phyloP scores from a whole-genome alignment of 2,113 vertebrate genomes.

The Zosterops lateralis region DNA sequence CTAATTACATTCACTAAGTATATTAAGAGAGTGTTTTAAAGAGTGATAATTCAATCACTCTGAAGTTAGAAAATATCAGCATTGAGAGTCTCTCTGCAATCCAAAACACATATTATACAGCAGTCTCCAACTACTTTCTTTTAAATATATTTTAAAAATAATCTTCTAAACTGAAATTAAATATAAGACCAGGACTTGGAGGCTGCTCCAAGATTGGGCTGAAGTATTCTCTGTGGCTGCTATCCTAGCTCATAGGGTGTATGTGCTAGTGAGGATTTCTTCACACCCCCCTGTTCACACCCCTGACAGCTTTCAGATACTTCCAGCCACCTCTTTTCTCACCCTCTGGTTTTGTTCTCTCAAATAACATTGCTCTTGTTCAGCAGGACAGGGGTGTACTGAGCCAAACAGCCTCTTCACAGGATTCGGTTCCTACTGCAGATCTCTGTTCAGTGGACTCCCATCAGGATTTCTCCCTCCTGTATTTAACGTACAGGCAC shows the following conservation, averaged over 20 bases:
- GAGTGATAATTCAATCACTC: not conserved
- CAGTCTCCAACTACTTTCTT: not conserved
- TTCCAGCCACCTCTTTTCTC: not conserved
- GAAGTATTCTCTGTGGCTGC: not conserved
- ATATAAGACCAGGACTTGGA: not conserved
- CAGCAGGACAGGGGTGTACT: not conserved
- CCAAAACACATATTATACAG: not conserved
- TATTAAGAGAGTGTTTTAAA: not conserved
- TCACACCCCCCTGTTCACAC: not conserved
- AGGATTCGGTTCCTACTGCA: not conserved
- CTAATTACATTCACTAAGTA: not conserved
- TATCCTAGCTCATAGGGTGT: not conserved
- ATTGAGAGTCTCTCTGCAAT: not conserved
- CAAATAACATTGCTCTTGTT: not conserved
- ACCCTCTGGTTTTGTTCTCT: not conserved
- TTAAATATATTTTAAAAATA: not conserved
- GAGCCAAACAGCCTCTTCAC: not conserved
- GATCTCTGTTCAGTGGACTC: not conserved
- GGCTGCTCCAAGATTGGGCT: not conserved
- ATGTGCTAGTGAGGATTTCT: not conserved
- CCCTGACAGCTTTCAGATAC: not conserved
- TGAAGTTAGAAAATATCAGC: not conserved
- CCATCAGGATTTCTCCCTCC: not conserved
- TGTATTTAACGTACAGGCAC: not conserved
- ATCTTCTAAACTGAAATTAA: not conserved